Evolutionary conservation across 2,113 vertebrate species (phyloP).

Genomic region (Polypterus bichir): DNA sequence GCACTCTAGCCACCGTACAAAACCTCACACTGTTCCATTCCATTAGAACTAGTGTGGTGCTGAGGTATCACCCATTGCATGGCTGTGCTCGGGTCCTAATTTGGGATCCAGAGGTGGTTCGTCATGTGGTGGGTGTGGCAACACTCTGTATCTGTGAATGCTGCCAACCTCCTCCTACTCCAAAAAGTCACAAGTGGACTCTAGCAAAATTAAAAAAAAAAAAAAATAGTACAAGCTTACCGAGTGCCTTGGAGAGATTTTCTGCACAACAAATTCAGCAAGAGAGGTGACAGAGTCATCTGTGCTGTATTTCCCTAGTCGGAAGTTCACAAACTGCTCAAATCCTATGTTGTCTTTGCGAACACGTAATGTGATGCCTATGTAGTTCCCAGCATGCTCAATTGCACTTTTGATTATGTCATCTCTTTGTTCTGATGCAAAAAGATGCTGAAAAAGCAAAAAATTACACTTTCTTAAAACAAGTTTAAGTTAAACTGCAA

Average conservation of each 20-base stretch:
- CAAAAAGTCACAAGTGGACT: too few relatives aligned
- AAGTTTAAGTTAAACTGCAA: too few relatives aligned
- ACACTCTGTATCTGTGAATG: too few relatives aligned
- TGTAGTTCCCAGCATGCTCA: constrained; percentile 91
- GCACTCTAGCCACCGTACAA: too few relatives aligned
- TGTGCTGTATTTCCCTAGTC: constrained; percentile 88
- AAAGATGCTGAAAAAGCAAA: constrained; percentile 67
- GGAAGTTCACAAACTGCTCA: constrained; percentile 71
- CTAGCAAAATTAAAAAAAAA: too few relatives aligned
- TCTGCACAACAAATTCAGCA: constrained; percentile 93
- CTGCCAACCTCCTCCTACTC: too few relatives aligned
- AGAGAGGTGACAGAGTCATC: constrained; percentile 93
- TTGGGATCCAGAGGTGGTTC: too few relatives aligned
- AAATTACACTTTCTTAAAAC: background rate
- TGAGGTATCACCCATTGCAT: too few relatives aligned
- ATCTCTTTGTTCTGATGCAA: constrained; percentile 89
- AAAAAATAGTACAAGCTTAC: constrained; percentile 44
- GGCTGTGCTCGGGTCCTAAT: too few relatives aligned
- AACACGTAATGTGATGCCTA: constrained; percentile 77
- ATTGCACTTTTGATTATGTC: constrained; percentile 92
- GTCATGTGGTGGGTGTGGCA: too few relatives aligned
- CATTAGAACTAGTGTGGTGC: too few relatives aligned
- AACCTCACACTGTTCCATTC: too few relatives aligned
- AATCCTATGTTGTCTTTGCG: constrained; percentile 81
- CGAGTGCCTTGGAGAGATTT: constrained; percentile 78